phyloP scores from a whole-genome alignment of 2,888 invertebrate species.

The Ormia ochracea region DNA sequence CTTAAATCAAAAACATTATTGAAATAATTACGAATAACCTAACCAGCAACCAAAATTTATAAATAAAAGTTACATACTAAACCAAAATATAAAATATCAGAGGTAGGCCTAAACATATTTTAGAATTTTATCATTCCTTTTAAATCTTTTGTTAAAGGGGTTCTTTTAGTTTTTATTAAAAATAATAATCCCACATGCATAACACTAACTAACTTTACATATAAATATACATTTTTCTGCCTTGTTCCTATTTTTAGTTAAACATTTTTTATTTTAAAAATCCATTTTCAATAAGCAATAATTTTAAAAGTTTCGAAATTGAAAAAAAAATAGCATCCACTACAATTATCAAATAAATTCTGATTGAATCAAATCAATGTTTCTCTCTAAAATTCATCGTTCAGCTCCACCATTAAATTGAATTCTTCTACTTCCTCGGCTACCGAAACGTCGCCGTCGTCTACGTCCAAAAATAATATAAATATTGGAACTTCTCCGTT shows the following conservation, averaged over 20 bases:
- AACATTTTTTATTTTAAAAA: constrained; percentile 4
- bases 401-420: constrained; percentile 59
- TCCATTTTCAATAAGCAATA: background rate
- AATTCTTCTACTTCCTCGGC: constrained; percentile 60
- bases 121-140: constrained; percentile 37
- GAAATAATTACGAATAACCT: constrained; percentile 46
- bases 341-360: constrained; percentile 12
- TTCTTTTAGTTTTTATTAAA: constrained; percentile 11
- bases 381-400: constrained; percentile 60
- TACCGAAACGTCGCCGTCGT: constrained; percentile 53
- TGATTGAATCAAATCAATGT: constrained; percentile 59
- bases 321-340: background rate
- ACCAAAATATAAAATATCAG: constrained; percentile 28
- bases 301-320: background rate
- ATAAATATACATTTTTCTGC: background rate
- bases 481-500: constrained; percentile 5
- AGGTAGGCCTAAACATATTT: constrained; percentile 57
- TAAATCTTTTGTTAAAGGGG: constrained; percentile 9
- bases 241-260: background rate
- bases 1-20: constrained; percentile 52
- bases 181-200: background rate
- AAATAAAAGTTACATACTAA: constrained; percentile 35
- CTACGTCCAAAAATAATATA: constrained; percentile 19
- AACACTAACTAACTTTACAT: background rate
- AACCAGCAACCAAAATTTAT: constrained; percentile 40